phyloP scores from a whole-genome alignment of 2,888 invertebrate genomes.

The Dendrolimus houi region DNA sequence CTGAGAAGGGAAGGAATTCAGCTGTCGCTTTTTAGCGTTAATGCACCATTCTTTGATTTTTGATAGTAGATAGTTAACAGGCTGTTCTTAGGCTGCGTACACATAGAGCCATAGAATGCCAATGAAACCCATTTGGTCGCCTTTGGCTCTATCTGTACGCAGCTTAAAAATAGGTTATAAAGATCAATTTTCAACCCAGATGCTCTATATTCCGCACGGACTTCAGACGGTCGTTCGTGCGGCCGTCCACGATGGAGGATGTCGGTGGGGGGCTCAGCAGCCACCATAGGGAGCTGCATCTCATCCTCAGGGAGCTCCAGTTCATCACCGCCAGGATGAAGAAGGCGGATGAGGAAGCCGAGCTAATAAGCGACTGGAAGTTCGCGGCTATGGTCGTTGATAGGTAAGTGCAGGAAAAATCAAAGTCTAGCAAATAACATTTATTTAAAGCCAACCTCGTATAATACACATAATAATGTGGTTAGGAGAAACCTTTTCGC shows the following conservation, averaged over 20 bases:
- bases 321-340: constrained; percentile 96
- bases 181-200: constrained; percentile 24
- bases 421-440: too few relatives aligned
- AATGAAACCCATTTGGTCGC: too few relatives aligned
- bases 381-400: constrained; percentile 99
- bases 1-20: too few relatives aligned
- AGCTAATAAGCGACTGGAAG: constrained; percentile 97
- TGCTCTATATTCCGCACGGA: constrained; percentile 72
- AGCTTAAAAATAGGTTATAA: not conserved
- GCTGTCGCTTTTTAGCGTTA: too few relatives aligned
- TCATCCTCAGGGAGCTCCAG: constrained; percentile 94
- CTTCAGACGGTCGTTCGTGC: constrained; percentile 78
- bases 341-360: constrained; percentile 95
- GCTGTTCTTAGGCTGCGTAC: too few relatives aligned
- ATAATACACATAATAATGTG: too few relatives aligned
- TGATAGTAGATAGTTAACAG: too few relatives aligned
- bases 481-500: too few relatives aligned
- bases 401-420: constrained; percentile 68
- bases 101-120: too few relatives aligned
- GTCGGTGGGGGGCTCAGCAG: constrained; percentile 78
- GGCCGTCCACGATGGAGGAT: constrained; percentile 88
- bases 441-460: too few relatives aligned
- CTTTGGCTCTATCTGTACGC: too few relatives aligned
- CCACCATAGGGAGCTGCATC: constrained; percentile 90
- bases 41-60: too few relatives aligned